Base-by-base conservation (phyloP, 2,797 vertebrate genomes). In the Paedocypris micromegethes region DNA sequence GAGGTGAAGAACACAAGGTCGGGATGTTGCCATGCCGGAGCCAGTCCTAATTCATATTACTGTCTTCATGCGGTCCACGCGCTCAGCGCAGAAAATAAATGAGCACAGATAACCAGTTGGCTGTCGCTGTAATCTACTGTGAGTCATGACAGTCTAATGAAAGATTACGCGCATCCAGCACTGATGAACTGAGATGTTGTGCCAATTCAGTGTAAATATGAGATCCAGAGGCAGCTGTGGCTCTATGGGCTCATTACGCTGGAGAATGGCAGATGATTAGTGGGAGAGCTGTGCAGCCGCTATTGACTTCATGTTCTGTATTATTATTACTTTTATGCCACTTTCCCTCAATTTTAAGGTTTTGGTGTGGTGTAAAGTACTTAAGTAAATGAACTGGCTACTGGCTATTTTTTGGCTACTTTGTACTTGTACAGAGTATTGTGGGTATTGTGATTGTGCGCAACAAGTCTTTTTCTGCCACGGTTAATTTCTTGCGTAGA, bases 231-330 rank as follows among this genome's bases (percentile, higher is more conserved):
- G 65, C 59, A 66, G 59, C 64, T 75, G 46, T 48, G 54, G 60
- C 55, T 50, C 53, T 53, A 58, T 58, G 44, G 65, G 60, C 48
- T 48, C 44, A 45, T 39, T 53, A 57, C 49, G 62, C 60, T 49
- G 64, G 64, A 80, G 80, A 85, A 53, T 80, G 82, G 83, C 78
- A 82, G 80, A 64, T 71, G 23, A 23, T 23, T 23, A 23, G 23
- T 23, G 23, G 23, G 23, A 23, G 23, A 23, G 23, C 23, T 23
- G 23, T 23, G 23, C 23, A 23, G 23, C 23, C 23, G 23, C 23
- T 23, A 23, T 23, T 23, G 23, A 23, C 23, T 23, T 23, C 23
- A 23, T 23, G 23, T 23, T 23, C 23, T 23, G 1, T 23, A 23
- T 23, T 23, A 23, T 23, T 23, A 23, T 23, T 23, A 23, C 23